Base-by-base conservation (phyloP, 2,797 vertebrate species). In the Labroides dimidiatus region DNA sequence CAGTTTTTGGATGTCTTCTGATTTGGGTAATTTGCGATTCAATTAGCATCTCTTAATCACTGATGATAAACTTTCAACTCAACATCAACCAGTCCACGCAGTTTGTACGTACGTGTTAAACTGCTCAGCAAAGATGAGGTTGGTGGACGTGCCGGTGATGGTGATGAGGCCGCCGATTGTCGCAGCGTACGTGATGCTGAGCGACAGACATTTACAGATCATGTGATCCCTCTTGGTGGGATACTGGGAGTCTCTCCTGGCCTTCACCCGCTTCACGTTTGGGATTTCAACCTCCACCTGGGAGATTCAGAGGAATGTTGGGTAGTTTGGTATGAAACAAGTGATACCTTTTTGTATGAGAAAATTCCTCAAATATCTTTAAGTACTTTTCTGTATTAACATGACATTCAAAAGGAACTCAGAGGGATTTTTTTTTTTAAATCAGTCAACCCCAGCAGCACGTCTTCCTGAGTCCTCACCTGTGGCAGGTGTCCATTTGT, bases 101-200 rank as follows among this genome's bases (percentile, higher is more conserved):
- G 30, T 23, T 14, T 66, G 44, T 0, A 71, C 90, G 20, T 90
- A 99, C 98, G 92, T 98, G 94, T 98, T 99, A 87, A 99, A 99
- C 88, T 99, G 97, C 70, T 99, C 98, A 0, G 98, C 92, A 73
- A 99, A 99, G 72, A 99, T 99, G 80, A 99, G 96, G 90, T 96
- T 99, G 85, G 97, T 99, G 10, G 98, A 99, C 1, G 98, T 99
- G 47, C 98, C 97, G 0, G 98, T 99, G 91, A 99, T 97, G 85
- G 98, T 99, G 89, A 96, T 98, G 74, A 99, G 95, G 7, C 98
- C 98, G 1, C 98, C 97, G 0, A 99, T 98, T 52, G 98, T 99
- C 0, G 98, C 97, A 0, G 97, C 97, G 0, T 99, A 99, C 3
- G 97, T 97, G 81, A 99, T 96, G 89, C 97, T 98, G 79, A 99